Base-by-base conservation (phyloP, 2,888 invertebrate genomes). In the Leucophenga montana region DNA sequence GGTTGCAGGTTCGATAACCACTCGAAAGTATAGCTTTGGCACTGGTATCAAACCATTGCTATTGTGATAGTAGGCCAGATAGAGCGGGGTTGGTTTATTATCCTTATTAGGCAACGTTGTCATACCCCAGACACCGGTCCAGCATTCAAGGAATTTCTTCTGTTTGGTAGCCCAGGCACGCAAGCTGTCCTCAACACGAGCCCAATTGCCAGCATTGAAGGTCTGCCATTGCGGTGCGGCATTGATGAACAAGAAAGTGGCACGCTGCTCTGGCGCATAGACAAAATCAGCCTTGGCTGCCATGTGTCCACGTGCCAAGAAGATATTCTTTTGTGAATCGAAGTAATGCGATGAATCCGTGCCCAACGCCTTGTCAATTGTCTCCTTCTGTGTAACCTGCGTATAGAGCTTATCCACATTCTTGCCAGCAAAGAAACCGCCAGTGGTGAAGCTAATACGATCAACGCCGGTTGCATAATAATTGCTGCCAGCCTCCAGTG, bases 201-300 rank as follows among this genome's bases (percentile, higher is more conserved):
- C 88, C 92, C 92, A 93, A 78, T 92, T 92, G 33, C 90, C 90
- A 0, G 88, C 90, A 78, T 93, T 93, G 78, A 92, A 91, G 0
- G 88, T 88, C 77, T 90, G 90, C 91, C 91, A 92, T 71, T 92
- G 91, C 0, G 92, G 92, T 0, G 90, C 90, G 0, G 87, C 89
- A 77, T 92, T 92, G 8, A 91, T 86, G 77, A 90, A 91, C 71
- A 90, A 89, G 84, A 90, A 91, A 0, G 91, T 91, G 1, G 90
- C 89, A 20, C 88, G 86, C 73, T 91, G 91, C 73, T 91, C 89
- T 0, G 87, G 78, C 0, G 87, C 89, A 75, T 89, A 91, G 11
- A 90, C 87, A 67, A 90, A 90, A 82, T 92, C 91, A 0, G 89
- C 89, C 77, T 90, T 90, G 3, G 91, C 90, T 0, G 89, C 88